Base-by-base conservation (phyloP, 2,113 vertebrate genomes). In the Peromyscus leucopus region DNA sequence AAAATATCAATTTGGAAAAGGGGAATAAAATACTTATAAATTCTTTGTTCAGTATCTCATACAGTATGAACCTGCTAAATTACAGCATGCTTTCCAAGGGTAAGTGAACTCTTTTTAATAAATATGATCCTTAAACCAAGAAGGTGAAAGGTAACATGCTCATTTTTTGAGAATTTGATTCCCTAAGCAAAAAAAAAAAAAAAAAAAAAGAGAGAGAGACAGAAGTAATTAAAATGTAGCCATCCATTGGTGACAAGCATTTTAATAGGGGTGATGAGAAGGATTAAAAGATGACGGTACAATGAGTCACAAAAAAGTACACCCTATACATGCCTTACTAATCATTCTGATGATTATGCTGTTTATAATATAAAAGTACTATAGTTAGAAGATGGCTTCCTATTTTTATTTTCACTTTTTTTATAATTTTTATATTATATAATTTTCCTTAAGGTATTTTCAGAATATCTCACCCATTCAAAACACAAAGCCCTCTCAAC, bases 381-480 rank as follows among this genome's bases (percentile, higher is more conserved):
- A 39, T 39, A 86, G 48, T 31, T 82, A 74, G 15, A 86, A 11
- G 2, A 22, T 75, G 2, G 0, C 4, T 71, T 3, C 15, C 63
- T 79, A 83, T 75, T 91, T 94, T 76, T 57, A 74, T 26, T 88
- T 91, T 78, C 55, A 90, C 69, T 21, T 28, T 85, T 83, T 93
- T 83, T 93, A 89, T 82, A 75, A 72, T 67, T 76, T 76, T 10
- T 57, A 75, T 13, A 13, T 75, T 88, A 84, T 63, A 67, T 22
- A 61, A 84, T 74, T 76, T 65, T 46, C 6, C 12, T 75, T 7
- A 67, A 42, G n/a, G 19, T 7, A 51, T 51, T 96, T 95, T 91
- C 75, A 90, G 3, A 95, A 55, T 79, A 90, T 65, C 8, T 4
- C 36, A 6, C 42, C 15, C 28, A 74, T 79, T 85, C 79, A 84